These are phyloP conservation scores for Rhipidura dahli DNA, from an alignment of 2,113 vertebrate species.

Conservation along the genomic window DNA sequence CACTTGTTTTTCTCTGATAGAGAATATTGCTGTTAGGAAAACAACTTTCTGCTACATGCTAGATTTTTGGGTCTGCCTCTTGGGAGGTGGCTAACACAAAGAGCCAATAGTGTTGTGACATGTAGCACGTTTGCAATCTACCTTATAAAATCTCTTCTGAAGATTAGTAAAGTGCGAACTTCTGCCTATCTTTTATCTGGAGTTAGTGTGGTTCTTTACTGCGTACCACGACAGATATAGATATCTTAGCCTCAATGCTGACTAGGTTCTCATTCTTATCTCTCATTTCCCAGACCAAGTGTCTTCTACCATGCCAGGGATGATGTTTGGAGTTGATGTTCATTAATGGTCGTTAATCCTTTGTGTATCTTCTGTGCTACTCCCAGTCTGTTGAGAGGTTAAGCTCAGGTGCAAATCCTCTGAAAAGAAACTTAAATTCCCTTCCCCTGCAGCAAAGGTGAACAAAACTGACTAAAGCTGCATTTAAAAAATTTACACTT, in stretches of 20 bases:
- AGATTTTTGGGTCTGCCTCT: too few species aligned
- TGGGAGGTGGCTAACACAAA: too few species aligned
- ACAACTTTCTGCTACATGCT: too few species aligned
- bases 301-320: not conserved
- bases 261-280: not conserved
- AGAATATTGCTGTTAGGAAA: too few species aligned
- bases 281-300: not conserved
- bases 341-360: not conserved
- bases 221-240: too few species aligned
- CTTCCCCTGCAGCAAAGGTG: accelerated
- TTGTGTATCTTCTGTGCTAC: not conserved
- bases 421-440: not conserved
- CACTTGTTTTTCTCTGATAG: too few species aligned
- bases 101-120: too few species aligned
- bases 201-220: too few species aligned
- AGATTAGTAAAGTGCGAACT: too few species aligned
- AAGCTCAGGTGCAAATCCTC: not conserved
- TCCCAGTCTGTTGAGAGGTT: not conserved
- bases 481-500: not conserved
- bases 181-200: too few species aligned
- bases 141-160: too few species aligned
- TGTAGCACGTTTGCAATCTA: too few species aligned
- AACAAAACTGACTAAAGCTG: not conserved
- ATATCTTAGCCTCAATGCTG: accelerated
- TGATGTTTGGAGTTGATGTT: not conserved